Conservation (phyloP, 2,113 vertebrate genomes). For the mouse (Mus musculus) region GRCm39 chr16:71687001-71687500, state of each 20-base stretch:
- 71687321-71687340: slow-evolving; percentile 48
- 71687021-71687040: background rate
- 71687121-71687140: slow-evolving; percentile 19
- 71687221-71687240: slow-evolving; percentile 28
- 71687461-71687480: slow-evolving; percentile 26
- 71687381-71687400: background rate
- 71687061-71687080: background rate
- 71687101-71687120: background rate
- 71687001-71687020: background rate
- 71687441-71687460: slow-evolving; percentile 52
- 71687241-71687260: slow-evolving; percentile 39
- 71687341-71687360: slow-evolving; percentile 33
- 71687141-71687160: slow-evolving; percentile 5
- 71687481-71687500: background rate
- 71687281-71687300: slow-evolving; percentile 51
- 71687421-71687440: slow-evolving; percentile 47
- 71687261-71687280: slow-evolving; percentile 21
- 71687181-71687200: slow-evolving; percentile 44
- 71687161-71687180: slow-evolving; percentile 12
- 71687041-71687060: background rate
- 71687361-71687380: slow-evolving; percentile 33
- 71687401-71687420: slow-evolving; percentile 15
- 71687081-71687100: background rate
- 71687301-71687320: slow-evolving; percentile 51
- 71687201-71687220: slow-evolving; percentile 58